Percentiles rank a stretch among this genome's conserved stretches.
Conservation (phyloP, 1,140 invertebrate genomes). For the Bradynema listronoti region DNA sequence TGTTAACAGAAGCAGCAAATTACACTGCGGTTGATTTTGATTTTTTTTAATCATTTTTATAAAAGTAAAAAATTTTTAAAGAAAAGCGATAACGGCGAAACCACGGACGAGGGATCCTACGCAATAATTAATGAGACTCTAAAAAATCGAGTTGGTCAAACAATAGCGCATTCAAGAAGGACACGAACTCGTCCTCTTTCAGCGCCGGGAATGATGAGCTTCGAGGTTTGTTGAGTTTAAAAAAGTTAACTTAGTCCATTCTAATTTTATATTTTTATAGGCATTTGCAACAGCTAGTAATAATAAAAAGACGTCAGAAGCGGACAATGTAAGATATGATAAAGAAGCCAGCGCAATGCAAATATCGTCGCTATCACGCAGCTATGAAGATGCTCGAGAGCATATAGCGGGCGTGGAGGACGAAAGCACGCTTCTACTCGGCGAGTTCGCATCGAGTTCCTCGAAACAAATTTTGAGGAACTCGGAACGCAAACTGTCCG, state of each 20-base stretch:
- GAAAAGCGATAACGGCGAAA: constrained; percentile 19
- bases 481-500: too few species aligned
- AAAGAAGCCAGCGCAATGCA: too few species aligned
- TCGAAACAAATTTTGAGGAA: neutral
- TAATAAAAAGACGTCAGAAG: constrained; percentile 3
- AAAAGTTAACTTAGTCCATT: constrained; percentile 5
- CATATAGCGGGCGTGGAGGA: too few species aligned
- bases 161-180: neutral
- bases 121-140: constrained; percentile 18
- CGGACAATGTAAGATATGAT: constrained; percentile 6
- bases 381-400: too few species aligned
- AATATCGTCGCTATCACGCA: too few species aligned
- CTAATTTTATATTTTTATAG: constrained; percentile 7
- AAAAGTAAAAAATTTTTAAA: constrained; percentile 5
- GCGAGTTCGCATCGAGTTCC: neutral
- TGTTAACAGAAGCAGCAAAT: constrained; percentile 28
- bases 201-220: constrained; percentile 41
- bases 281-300: constrained; percentile 5
- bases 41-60: neutral
- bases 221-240: constrained; percentile 32
- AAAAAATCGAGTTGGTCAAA: neutral
- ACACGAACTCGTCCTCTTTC: constrained; percentile 30
- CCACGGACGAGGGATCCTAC: constrained; percentile 28
- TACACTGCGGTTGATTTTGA: constrained; percentile 2
- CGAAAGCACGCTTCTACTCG: constrained; percentile 1